Evolutionary conservation across 2,113 vertebrate genomes (phyloP), one percentile per base, ranked within the genome.

Genomic region (Ceyx melanurus): DNA sequence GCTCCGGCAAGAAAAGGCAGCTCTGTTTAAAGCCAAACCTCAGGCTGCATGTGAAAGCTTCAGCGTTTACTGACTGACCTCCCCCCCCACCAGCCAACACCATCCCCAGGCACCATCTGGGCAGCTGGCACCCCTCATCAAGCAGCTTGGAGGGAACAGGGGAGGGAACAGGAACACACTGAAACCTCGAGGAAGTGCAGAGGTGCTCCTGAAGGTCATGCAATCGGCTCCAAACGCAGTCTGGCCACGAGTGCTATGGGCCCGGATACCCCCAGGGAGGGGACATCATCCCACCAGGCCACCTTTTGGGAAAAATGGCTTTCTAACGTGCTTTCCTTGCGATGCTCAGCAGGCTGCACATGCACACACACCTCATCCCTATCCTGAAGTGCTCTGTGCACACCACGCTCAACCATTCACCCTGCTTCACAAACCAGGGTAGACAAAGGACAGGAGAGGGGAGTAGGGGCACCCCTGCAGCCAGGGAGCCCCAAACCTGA

Each of bases 401-500:
- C 74, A 17, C 22, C 5, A 3, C n/a, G 14, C 15, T 31, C 65
- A 21, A 75, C 33, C 46, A 26, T 31, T 16, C 22, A 19, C 22
- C 26, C 42, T 3, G 2, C 50, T 18, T 2, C 7, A 6, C 4
- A 6, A 50, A 51, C 65, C 51, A 35, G 50, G 15, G 46, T 45
- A 28, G 35, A 5, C 65, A 37, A 48, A 56, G 45, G 15, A 33
- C 42, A 35, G 43, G 51, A 50, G 45, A 73, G 45, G 2, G 4
- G 28, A 50, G 53, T 10, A 16, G 65, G 70, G 53, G 17, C 75
- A 33, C 18, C 31, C 21, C 35, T 6, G 31, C 66, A 72, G 37
- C 51, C 18, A 0, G 8, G 19, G 13, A 29, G 8, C 56, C 43
- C 46, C 0, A 0, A 35, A 19, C 79, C 50, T 1, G 0, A 19